Percentiles rank a stretch among this genome's conserved stretches.
Evolutionary conservation across 2,113 vertebrate genomes (phyloP).

Genomic region (Chamaetylas fuelleborni): DNA sequence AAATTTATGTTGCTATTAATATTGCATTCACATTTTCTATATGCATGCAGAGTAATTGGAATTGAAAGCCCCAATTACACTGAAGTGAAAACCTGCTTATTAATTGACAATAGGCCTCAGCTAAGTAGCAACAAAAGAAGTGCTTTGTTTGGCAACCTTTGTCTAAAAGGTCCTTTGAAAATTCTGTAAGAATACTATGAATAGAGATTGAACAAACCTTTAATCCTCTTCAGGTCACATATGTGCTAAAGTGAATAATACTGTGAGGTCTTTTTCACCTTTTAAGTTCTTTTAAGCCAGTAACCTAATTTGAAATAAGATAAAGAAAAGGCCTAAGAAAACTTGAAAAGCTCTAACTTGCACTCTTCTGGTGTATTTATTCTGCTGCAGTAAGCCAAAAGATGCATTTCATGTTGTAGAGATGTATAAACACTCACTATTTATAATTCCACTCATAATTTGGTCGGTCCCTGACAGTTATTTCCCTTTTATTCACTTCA

Average conservation of each 20-base stretch:
- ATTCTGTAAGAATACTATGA: constrained; percentile 67
- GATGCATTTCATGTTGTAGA: neutral
- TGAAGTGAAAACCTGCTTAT: constrained; percentile 65
- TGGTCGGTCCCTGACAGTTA: neutral
- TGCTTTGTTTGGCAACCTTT: constrained; percentile 76
- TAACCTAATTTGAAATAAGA: constrained; percentile 67
- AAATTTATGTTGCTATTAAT: constrained; percentile 2
- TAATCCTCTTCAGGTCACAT: constrained; percentile 71
- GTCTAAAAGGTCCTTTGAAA: constrained; percentile 65
- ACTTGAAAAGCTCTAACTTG: constrained; percentile 4
- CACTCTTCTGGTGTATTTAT: constrained; percentile 9
- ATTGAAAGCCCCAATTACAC: constrained; percentile 66
- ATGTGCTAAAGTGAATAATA: constrained; percentile 75
- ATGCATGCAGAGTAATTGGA: constrained; percentile 33
- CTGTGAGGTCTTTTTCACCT: constrained; percentile 69
- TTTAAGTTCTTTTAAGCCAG: constrained; percentile 62
- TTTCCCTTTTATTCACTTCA: constrained; percentile 35
- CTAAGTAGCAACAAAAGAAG: constrained; percentile 72
- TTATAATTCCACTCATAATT: constrained; percentile 21
- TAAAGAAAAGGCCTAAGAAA: constrained; percentile 54
- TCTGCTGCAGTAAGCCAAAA: neutral
- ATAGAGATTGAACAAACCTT: constrained; percentile 65
- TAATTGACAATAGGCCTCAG: constrained; percentile 67
- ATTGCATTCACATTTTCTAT: neutral
- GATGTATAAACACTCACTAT: constrained; percentile 2